Evolutionary conservation across 1,140 invertebrate species (phyloP), one percentile per base, ranked within the genome.

Genomic region (Maconellicoccus hirsutus): DNA sequence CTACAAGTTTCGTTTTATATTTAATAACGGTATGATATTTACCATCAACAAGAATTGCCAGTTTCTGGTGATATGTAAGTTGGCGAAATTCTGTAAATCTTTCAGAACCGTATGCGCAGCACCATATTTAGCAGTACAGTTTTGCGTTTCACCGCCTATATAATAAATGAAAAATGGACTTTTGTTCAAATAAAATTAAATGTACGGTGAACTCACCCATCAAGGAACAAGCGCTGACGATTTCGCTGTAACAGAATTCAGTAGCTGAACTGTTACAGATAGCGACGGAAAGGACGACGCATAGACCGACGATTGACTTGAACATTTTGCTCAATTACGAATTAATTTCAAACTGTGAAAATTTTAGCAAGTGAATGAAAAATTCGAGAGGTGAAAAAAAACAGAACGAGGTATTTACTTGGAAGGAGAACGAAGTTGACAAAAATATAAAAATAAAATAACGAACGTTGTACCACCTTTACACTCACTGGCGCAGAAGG

Each of bases 401-500:
- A 19, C 3, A 52, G 42, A 16, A 52, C 42, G 12, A 52, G 10
- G 16, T 52, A 52, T 52, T 3, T 52, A 52, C 42, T 16, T 52
- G 42, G n/a, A 52, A 2, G n/a, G 12, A 33, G 29, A 33, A 33
- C 29, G 4, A 33, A 12, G 12, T 6, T 52, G 10, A 16, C n/a
- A 4, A 16, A 52, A 52, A 8, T 16, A 8, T 52, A 8, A 52
- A 16, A 52, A 52, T 38, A 52, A 52, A 52, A 8, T 52, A 8
- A 52, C 42, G 21, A 66, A 23, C 61, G 61, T 66, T 42, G 66
- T 66, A 16, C 25, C 82, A 85, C 89, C 88, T 91, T 91, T 91
- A 90, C 87, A 89, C 89, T 82, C 89, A 90, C 89, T 91, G 89
- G 88, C 83, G 87, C 84, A 91, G 89, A 91, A 91, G 89, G 88